Percentiles rank a stretch among this genome's conserved stretches.
Conservation (phyloP, 2,113 vertebrate genomes). For the Scalopus aquaticus region DNA sequence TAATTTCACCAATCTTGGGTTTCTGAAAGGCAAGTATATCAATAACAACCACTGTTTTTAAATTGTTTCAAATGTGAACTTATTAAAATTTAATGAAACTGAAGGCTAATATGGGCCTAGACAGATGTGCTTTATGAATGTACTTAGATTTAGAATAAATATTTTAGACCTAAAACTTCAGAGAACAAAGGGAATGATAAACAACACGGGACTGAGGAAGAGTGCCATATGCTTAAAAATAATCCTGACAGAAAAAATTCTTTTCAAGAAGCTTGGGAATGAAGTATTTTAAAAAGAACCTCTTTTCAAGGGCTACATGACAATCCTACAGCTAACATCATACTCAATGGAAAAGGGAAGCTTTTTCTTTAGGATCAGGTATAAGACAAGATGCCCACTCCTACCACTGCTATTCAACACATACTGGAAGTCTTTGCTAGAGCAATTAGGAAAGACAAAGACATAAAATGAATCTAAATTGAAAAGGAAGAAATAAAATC, state of each 20-base stretch:
- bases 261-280: slow-evolving; percentile 41
- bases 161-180: not conserved
- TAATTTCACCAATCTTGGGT: not conserved
- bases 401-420: no score
- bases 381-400: no score
- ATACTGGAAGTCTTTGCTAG: no score
- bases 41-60: not conserved
- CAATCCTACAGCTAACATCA: no score
- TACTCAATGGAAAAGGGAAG: no score
- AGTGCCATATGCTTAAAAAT: not conserved
- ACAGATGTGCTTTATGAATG: not conserved
- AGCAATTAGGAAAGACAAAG: no score
- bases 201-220: not conserved
- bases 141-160: not conserved
- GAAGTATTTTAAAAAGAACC: not conserved
- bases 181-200: not conserved
- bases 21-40: not conserved
- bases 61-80: not conserved
- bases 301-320: not conserved
- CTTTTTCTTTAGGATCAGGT: no score
- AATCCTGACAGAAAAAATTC: not conserved
- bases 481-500: no score
- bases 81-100: slow-evolving; percentile 3
- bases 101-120: not conserved
- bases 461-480: no score